These are phyloP conservation scores for Chiridota heheva DNA, from an alignment of 35 echinoderm and acorn worm genomes.

Conservation along the genomic window DNA sequence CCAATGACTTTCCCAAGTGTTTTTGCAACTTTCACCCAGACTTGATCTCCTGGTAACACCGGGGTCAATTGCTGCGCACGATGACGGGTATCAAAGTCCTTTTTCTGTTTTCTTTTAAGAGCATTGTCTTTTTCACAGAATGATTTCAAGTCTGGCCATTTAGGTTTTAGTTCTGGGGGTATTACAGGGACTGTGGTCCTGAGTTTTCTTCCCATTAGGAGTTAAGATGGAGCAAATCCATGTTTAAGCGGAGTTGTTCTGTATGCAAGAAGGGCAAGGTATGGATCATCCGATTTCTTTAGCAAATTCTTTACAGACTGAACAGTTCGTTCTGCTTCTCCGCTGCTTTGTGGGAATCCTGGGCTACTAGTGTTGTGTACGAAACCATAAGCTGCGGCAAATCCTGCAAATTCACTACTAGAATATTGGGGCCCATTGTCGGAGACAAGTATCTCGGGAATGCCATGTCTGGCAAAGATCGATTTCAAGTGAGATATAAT, in stretches of 20 bases:
- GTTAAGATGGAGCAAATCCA: constrained; percentile 26
- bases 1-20: not conserved
- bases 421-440: constrained; percentile 72
- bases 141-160: not conserved
- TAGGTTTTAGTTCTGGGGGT: not conserved
- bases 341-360: constrained; percentile 58
- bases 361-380: constrained; percentile 58
- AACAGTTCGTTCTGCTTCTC: constrained; percentile 62
- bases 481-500: constrained; percentile 55
- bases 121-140: not conserved
- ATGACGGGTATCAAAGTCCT: constrained; percentile 9
- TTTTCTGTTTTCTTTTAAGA: not conserved
- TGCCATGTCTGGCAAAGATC: constrained; percentile 53
- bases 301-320: constrained; percentile 37
- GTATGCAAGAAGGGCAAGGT: not conserved
- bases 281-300: constrained; percentile 32
- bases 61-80: not conserved
- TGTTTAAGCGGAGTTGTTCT: constrained; percentile 26
- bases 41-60: not conserved
- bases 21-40: constrained; percentile 18
- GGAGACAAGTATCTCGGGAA: constrained; percentile 60
- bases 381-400: constrained; percentile 42
- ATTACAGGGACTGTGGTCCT: not conserved
- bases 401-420: constrained; percentile 42
- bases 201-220: constrained; percentile 27